Percentiles rank a stretch among this genome's conserved stretches.
phyloP scores from a whole-genome alignment of 1,140 invertebrate genomes.

The Lethocerus indicus region DNA sequence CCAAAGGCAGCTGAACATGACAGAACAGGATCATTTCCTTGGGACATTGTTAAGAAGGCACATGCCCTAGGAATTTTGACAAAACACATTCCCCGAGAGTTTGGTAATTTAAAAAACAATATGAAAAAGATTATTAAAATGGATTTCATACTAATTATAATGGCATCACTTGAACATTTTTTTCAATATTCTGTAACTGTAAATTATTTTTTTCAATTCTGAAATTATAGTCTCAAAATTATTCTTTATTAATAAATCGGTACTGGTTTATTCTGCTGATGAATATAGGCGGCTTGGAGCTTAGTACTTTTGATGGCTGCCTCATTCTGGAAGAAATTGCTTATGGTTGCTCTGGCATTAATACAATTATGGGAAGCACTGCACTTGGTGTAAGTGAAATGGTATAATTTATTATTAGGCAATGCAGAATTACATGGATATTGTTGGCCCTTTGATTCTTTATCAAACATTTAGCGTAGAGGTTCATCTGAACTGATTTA shows the following conservation, averaged over 20 bases:
- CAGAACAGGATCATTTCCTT: slow-evolving; percentile 81
- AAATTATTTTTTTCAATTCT: too few species aligned
- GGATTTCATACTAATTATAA: too few species aligned
- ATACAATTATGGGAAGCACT: slow-evolving; percentile 77
- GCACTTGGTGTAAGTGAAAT: slow-evolving; percentile 62
- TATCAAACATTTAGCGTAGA: slow-evolving; percentile 1
- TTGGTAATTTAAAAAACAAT: too few species aligned
- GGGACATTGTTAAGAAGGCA: slow-evolving; percentile 89
- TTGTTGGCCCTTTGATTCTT: background rate
- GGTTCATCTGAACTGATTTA: too few species aligned
- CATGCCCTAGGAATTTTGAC: slow-evolving; percentile 81
- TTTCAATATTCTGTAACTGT: too few species aligned
- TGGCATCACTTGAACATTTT: too few species aligned
- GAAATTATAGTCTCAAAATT: too few species aligned
- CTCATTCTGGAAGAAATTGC: slow-evolving; percentile 78
- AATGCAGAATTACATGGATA: background rate
- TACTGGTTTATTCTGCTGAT: too few species aligned
- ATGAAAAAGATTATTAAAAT: too few species aligned
- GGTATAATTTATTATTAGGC: background rate
- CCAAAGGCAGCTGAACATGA: slow-evolving; percentile 82
- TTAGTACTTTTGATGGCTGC: slow-evolving; percentile 67
- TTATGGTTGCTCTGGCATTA: slow-evolving; percentile 88
- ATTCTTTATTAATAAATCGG: too few species aligned
- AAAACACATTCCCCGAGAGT: slow-evolving; percentile 57
- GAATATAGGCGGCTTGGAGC: slow-evolving; percentile 58